These are phyloP conservation scores for Teleogryllus occipitalis DNA, from an alignment of 1,140 invertebrate species.

Conservation along the genomic window DNA sequence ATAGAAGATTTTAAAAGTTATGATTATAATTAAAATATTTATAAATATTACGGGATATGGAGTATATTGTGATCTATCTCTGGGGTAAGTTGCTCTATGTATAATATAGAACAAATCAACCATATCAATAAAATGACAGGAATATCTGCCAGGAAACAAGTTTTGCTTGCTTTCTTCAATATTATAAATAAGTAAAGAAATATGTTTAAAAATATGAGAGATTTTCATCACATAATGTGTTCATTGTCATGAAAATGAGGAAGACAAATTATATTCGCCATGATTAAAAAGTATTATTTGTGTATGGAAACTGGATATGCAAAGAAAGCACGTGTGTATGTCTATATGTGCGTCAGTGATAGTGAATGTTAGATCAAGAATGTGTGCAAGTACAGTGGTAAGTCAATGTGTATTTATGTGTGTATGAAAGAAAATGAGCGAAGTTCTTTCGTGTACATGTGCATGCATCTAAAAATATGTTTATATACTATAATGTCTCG, in stretches of 20 bases:
- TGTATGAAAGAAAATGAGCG: background rate
- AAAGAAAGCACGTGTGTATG: no score
- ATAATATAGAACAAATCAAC: conserved; percentile 1
- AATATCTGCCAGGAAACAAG: conserved; percentile 4
- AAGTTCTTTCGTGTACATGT: no score
- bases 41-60: conserved; percentile 5
- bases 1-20: conserved; percentile 6
- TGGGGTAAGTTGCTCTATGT: background rate
- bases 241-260: background rate
- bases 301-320: background rate
- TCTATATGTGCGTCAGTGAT: no score
- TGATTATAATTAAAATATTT: background rate
- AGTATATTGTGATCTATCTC: conserved; percentile 5
- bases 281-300: conserved; percentile 3
- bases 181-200: conserved; percentile 2
- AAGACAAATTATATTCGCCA: background rate
- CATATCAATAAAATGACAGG: conserved; percentile 5
- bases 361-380: no score
- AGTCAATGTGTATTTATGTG: background rate
- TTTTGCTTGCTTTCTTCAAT: conserved; percentile 5
- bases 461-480: no score
- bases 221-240: conserved; percentile 5
- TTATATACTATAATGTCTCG: no score
- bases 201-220: background rate
- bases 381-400: no score